phyloP scores from a whole-genome alignment of 2,888 invertebrate species.

The Drosophila parthenogenetica region DNA sequence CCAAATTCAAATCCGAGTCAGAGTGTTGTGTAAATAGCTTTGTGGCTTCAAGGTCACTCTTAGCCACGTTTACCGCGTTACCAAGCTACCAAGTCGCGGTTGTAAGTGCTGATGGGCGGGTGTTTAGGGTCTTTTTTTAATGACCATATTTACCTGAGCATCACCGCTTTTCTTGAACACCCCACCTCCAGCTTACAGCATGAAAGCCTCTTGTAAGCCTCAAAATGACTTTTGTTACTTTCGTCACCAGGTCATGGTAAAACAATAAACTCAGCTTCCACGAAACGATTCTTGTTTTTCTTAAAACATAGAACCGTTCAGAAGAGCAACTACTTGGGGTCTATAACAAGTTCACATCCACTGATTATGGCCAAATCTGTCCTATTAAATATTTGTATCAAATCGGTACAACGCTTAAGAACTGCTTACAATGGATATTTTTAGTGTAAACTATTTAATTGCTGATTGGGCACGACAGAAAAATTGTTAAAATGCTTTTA shows the following conservation, averaged over 20 bases:
- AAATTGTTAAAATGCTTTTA: too few relatives aligned
- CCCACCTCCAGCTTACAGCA: conserved; percentile 1
- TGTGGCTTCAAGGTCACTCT: conserved; percentile 29
- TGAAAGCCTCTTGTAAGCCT: conserved; percentile 13
- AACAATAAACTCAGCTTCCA: conserved; percentile 14
- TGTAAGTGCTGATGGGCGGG: conserved; percentile 26
- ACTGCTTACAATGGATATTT: too few relatives aligned
- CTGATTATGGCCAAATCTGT: conserved; percentile 1
- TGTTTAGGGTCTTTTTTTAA: conserved; percentile 47
- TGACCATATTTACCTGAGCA: conserved; percentile 50
- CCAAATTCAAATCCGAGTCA: conserved; percentile 13
- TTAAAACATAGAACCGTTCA: conserved; percentile 3
- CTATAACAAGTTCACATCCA: not conserved
- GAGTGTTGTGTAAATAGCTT: conserved; percentile 29
- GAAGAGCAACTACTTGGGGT: not conserved
- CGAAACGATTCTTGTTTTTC: conserved; percentile 6
- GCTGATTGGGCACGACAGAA: too few relatives aligned
- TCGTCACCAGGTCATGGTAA: conserved; percentile 17
- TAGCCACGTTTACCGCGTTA: conserved; percentile 12
- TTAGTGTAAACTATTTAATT: too few relatives aligned
- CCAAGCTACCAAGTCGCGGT: conserved; percentile 23
- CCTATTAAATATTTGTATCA: not conserved
- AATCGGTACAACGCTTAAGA: not conserved
- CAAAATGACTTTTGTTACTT: conserved; percentile 14
- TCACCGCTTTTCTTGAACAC: conserved; percentile 22